Conservation (phyloP, 2,888 invertebrate species). For the Chymomyza fuscimana region DNA sequence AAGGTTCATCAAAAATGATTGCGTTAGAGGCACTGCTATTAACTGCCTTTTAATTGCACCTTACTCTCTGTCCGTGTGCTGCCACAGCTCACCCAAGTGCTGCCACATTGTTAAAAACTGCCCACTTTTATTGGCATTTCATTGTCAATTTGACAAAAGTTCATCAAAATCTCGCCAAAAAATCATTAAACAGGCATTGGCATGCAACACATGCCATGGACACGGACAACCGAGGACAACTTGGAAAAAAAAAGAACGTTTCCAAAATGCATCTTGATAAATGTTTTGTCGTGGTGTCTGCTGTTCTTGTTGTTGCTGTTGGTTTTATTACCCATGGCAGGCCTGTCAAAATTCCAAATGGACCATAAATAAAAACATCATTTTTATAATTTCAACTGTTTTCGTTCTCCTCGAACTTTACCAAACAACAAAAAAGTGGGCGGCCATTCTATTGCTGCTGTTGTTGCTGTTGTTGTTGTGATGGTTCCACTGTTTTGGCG, state of each 20-base stretch:
- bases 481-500: constrained; percentile 42
- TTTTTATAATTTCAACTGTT: constrained; percentile 61
- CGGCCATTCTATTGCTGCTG: constrained; percentile 12
- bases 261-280: constrained; percentile 55
- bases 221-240: constrained; percentile 11
- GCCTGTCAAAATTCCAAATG: constrained; percentile 77
- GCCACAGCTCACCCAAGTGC: constrained; percentile 18
- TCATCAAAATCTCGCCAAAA: constrained; percentile 62
- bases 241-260: constrained; percentile 10
- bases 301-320: constrained; percentile 35
- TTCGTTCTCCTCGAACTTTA: constrained; percentile 14
- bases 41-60: no score
- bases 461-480: constrained; percentile 27
- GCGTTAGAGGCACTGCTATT: no score
- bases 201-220: constrained; percentile 18
- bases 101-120: constrained; percentile 34
- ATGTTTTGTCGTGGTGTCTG: constrained; percentile 33
- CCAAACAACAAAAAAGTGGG: constrained; percentile 25
- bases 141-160: constrained; percentile 66
- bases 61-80: no score
- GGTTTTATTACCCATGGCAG: constrained; percentile 69
- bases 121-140: constrained; percentile 36
- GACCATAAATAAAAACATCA: constrained; percentile 79
- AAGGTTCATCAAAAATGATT: no score
- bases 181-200: constrained; percentile 32